Evolutionary conservation across 2,113 vertebrate genomes (phyloP).

Genomic region (human (Homo sapiens)): DNA sequence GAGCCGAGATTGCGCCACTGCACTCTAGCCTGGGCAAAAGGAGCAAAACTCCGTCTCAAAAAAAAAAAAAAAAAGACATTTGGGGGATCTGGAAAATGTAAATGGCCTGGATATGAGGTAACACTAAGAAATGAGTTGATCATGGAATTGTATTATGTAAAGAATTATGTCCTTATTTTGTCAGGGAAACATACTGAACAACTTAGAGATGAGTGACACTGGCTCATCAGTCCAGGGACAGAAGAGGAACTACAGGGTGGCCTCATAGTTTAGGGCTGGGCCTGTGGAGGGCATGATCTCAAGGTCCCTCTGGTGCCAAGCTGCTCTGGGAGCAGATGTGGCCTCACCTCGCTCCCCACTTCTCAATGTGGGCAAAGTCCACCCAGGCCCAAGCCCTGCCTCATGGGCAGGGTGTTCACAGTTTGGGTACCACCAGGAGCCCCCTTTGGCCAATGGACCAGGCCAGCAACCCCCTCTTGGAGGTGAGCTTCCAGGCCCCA

Average conservation of each 20-base stretch:
- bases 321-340: neutral
- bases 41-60: too few relatives aligned
- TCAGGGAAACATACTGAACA: neutral
- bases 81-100: neutral
- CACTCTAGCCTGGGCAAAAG: too few relatives aligned
- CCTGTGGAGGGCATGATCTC: neutral
- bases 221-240: neutral
- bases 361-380: neutral
- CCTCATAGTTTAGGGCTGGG: neutral
- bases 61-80: neutral
- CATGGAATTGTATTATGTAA: neutral
- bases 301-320: neutral
- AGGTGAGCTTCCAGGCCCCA: neutral
- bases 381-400: neutral
- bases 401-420: neutral
- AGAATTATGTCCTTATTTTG: neutral
- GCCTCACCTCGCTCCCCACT: neutral
- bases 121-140: constrained; percentile 32
- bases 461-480: neutral
- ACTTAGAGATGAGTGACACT: constrained; percentile 3
- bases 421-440: neutral
- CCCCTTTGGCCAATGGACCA: neutral
- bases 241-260: neutral
- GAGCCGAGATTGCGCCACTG: too few relatives aligned
- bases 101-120: neutral